These are phyloP conservation scores for Doris montereyensis DNA, from an alignment of 2,888 invertebrate species.

Conservation along the genomic window DNA sequence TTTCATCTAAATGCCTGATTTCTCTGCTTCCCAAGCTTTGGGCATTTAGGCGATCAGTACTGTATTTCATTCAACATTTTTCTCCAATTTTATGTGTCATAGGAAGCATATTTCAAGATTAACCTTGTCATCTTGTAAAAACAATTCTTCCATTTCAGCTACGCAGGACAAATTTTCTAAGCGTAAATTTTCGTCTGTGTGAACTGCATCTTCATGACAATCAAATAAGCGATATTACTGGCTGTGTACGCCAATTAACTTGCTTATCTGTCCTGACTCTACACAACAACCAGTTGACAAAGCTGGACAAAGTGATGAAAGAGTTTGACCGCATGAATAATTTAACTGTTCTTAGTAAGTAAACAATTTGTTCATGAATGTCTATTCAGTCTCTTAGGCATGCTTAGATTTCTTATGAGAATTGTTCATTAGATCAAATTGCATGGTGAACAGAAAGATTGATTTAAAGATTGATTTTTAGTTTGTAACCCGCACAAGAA, in stretches of 20 bases:
- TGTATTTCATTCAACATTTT: no score
- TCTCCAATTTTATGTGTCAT: neutral
- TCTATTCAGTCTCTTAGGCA: no score
- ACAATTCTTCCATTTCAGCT: conserved; percentile 53
- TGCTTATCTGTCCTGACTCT: conserved; percentile 63
- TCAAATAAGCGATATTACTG: conserved; percentile 60
- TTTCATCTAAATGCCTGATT: no score
- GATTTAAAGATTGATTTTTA: no score
- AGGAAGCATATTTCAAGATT: neutral
- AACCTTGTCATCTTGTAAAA: neutral
- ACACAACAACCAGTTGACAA: conserved; percentile 68
- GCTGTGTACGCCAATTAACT: conserved; percentile 62
- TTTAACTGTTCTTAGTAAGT: conserved; percentile 65
- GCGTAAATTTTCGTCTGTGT: conserved; percentile 58
- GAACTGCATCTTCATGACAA: conserved; percentile 69
- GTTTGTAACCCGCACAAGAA: no score
- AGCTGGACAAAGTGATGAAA: conserved; percentile 59
- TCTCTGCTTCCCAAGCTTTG: no score
- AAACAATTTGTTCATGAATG: no score
- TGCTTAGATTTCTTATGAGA: no score
- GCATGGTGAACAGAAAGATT: no score
- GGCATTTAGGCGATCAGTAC: no score
- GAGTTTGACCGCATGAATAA: conserved; percentile 67
- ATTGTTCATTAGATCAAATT: no score
- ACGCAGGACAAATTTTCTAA: conserved; percentile 56